Base-by-base conservation (phyloP, 2,888 invertebrate species). In the Chrysodeixis includens region DNA sequence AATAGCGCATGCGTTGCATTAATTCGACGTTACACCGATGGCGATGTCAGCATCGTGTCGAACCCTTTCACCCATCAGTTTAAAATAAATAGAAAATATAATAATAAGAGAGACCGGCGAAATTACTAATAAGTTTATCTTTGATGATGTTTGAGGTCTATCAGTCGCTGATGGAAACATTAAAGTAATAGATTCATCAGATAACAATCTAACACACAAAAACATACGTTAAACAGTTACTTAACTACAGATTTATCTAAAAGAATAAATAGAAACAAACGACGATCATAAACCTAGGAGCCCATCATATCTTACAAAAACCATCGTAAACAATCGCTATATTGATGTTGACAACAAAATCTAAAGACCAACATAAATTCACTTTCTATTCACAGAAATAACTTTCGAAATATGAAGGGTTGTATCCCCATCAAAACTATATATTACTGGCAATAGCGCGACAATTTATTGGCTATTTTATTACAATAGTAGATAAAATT, bases 381-480 rank as follows among this genome's bases (percentile, higher is more conserved):
- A 22, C 57, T 62, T 56, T 54, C 56, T 18, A 62, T 69, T 69
- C 64, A 66, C 58, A 57, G 40, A 67, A 71, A 74, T 71, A 66
- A 56, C 71, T 66, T 65, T 61, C 53, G 51, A 63, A 68, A 69
- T 78, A 81, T 79, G 78, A 85, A 86, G 90, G 90, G 89, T 88
- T 86, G 79, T 67, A 70, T 77, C 83, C 86, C 86, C 82, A 71
- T 78, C 66, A 80, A 65, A 74, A 64, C 71, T 53, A 73, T 77
- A 71, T 30, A 82, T 81, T 77, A 81, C 67, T 71, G 71, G 73
- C 78, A 79, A 89, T 86, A 87, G 87, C 84, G 86, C 87, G 92
- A 92, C 92, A 91, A 95, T 94, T 94, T 94, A 94, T 94, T 93
- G 90, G 89, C 86, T 84, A 91, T 92, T 89, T 86, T 85, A 87